These are phyloP conservation scores for Drosophila varians DNA, from an alignment of 1,140 invertebrate species.

Conservation along the genomic window DNA sequence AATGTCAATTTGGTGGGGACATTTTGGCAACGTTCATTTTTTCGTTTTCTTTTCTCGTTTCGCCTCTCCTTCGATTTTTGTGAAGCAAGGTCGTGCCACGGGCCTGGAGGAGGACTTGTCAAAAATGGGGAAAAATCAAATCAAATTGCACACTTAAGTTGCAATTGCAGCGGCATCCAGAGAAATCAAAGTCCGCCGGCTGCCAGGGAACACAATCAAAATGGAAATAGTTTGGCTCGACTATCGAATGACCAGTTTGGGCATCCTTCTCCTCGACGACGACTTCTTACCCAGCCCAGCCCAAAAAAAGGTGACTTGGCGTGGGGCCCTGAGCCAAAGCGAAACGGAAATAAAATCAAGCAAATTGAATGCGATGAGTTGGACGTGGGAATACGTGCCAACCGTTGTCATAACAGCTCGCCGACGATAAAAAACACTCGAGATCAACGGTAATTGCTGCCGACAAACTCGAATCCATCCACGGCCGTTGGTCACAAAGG, in stretches of 20 bases:
- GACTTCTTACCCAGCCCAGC: neutral
- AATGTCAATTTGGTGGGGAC: slow-evolving; percentile 69
- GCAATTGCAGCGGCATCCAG: slow-evolving; percentile 59
- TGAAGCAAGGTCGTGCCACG: neutral
- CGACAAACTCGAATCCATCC: slow-evolving; percentile 62
- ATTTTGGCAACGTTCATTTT: slow-evolving; percentile 20
- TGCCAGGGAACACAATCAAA: slow-evolving; percentile 33
- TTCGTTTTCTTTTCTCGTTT: neutral
- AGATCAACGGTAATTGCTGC: slow-evolving; percentile 77
- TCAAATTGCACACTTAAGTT: slow-evolving; percentile 78
- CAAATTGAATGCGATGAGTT: slow-evolving; percentile 78
- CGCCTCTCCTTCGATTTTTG: neutral
- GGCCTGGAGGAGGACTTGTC: slow-evolving; percentile 56
- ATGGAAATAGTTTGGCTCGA: slow-evolving; percentile 38
- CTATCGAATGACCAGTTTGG: slow-evolving; percentile 12
- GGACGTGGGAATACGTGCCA: slow-evolving; percentile 78
- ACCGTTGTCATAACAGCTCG: slow-evolving; percentile 61
- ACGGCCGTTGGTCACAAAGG: slow-evolving; percentile 11
- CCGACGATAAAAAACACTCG: slow-evolving; percentile 69
- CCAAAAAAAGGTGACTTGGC: slow-evolving; percentile 1
- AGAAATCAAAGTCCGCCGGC: slow-evolving; percentile 60
- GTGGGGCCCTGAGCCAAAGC: slow-evolving; percentile 9
- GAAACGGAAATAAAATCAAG: slow-evolving; percentile 74
- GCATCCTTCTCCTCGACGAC: neutral
- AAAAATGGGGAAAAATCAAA: slow-evolving; percentile 70